phyloP scores from a whole-genome alignment of 2,113 vertebrate species.

The Smithornis capensis region DNA sequence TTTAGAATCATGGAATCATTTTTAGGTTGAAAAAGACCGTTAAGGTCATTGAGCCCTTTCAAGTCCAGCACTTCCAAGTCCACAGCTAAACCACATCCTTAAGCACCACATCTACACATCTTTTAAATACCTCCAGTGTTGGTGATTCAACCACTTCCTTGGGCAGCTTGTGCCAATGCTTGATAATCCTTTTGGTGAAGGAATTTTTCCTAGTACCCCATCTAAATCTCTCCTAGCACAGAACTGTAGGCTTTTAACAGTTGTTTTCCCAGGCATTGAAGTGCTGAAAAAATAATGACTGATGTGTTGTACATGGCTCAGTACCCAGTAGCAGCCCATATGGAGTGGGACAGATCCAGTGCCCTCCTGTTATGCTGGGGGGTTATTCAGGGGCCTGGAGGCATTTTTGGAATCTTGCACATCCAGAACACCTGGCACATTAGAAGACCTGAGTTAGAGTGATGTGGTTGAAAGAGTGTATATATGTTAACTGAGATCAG shows the following conservation, averaged over 20 bases:
- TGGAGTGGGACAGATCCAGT: not conserved
- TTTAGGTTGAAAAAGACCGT: not conserved
- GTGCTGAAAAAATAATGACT: not conserved
- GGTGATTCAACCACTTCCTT: not conserved
- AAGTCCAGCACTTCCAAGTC: not conserved
- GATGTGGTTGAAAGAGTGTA: not conserved
- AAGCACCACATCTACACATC: not conserved
- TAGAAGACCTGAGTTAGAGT: not conserved
- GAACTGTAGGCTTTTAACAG: not conserved
- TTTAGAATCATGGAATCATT: not conserved
- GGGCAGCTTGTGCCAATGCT: not conserved
- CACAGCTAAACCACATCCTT: not conserved
- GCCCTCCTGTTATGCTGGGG: not conserved
- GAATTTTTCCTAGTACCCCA: not conserved
- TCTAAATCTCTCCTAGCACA: not conserved
- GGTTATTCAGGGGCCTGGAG: not conserved
- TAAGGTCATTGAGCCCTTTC: not conserved
- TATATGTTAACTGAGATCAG: not conserved
- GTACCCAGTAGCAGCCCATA: not conserved
- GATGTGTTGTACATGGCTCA: not conserved
- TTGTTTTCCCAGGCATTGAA: not conserved
- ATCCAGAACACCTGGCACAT: too few species aligned
- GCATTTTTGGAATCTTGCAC: not conserved
- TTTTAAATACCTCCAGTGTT: not conserved
- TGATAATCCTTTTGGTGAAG: not conserved